Conservation (phyloP, 2,888 invertebrate species). For the Cephalotes varians region DNA sequence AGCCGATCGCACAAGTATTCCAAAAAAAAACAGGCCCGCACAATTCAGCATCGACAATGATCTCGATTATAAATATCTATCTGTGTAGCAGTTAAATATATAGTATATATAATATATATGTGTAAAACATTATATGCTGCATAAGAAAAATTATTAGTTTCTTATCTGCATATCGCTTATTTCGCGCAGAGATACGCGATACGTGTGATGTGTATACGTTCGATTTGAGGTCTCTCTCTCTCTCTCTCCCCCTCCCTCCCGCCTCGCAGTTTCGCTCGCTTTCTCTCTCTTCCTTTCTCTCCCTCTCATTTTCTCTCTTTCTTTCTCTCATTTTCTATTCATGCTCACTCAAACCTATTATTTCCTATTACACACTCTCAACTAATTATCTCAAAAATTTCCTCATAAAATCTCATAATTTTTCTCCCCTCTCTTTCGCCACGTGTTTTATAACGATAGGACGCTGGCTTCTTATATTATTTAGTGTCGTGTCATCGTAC, state of each 20-base stretch:
- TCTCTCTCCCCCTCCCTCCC: not conserved
- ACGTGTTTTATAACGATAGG: conserved; percentile 25
- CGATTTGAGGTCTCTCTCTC: not conserved
- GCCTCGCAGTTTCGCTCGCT: not conserved
- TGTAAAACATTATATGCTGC: conserved; percentile 67
- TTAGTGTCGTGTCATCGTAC: conserved; percentile 11
- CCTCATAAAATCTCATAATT: conserved; percentile 11
- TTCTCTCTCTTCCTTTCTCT: not conserved
- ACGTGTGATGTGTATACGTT: conserved; percentile 30
- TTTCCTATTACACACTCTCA: conserved; percentile 1
- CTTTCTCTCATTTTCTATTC: not conserved
- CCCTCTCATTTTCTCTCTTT: not conserved
- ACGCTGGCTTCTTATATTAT: conserved; percentile 9
- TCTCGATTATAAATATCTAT: conserved; percentile 65
- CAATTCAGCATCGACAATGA: conserved; percentile 60
- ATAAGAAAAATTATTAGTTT: conserved; percentile 73
- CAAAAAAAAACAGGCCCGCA: conserved; percentile 23
- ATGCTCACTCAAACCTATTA: not conserved
- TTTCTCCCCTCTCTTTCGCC: not conserved
- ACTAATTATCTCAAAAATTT: conserved; percentile 32
- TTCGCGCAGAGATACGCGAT: conserved; percentile 52
- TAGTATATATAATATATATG: conserved; percentile 59
- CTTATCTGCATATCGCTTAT: conserved; percentile 47
- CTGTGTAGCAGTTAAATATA: conserved; percentile 71
- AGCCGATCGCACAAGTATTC: conserved; percentile 20